Evolutionary conservation across 1,140 invertebrate species (phyloP).

Genomic region (Drosophila yakuba): DNA sequence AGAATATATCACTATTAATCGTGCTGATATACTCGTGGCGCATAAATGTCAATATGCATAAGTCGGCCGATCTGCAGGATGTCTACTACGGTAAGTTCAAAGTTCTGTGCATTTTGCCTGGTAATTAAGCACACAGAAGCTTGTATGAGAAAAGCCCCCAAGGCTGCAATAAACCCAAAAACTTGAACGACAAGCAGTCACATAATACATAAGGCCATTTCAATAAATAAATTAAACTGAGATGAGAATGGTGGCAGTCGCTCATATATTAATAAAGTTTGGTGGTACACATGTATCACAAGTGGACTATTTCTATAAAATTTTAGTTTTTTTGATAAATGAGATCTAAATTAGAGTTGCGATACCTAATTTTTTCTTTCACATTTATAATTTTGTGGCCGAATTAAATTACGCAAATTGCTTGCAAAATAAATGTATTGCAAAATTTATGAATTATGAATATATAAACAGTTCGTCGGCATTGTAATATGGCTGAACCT

Average conservation of each 20-base stretch:
- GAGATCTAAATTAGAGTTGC: slow-evolving; percentile 7
- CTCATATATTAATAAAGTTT: slow-evolving; percentile 6
- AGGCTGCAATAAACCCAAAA: slow-evolving; percentile 34
- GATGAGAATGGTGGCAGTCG: slow-evolving; percentile 10
- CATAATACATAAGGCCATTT: slow-evolving; percentile 62
- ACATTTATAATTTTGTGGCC: no score
- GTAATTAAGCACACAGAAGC: slow-evolving; percentile 46
- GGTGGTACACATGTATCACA: not conserved
- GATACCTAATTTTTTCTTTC: not conserved
- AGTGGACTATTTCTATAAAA: slow-evolving; percentile 4
- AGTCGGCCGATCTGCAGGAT: slow-evolving; percentile 88
- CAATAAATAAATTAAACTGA: slow-evolving; percentile 68
- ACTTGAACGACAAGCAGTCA: slow-evolving; percentile 25
- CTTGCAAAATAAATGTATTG: no score
- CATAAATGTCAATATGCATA: slow-evolving; percentile 89
- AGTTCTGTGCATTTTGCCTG: slow-evolving; percentile 26
- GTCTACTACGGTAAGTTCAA: slow-evolving; percentile 89
- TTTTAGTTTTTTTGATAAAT: slow-evolving; percentile 35
- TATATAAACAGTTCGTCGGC: no score
- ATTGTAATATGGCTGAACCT: no score
- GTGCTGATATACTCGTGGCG: slow-evolving; percentile 90
- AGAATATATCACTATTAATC: slow-evolving; percentile 90
- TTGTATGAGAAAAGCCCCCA: slow-evolving; percentile 7
- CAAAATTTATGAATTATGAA: not conserved
- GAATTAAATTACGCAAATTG: not conserved